These are phyloP conservation scores for Caenorhabditis sp. DNA, from an alignment of 2,888 invertebrate genomes.

Conservation along the genomic window DNA sequence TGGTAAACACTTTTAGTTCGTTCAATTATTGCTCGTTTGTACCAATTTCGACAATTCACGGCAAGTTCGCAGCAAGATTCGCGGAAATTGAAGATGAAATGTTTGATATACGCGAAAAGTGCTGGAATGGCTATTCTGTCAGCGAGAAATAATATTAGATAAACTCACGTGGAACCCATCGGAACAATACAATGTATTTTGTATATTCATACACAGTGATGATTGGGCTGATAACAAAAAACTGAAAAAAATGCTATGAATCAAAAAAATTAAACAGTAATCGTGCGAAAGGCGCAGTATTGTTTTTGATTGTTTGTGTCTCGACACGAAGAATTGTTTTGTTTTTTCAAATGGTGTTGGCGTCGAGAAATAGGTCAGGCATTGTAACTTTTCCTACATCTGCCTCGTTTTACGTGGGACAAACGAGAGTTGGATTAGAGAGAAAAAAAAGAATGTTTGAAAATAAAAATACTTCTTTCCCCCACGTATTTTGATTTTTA, in stretches of 20 bases:
- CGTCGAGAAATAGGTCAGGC: too few species aligned
- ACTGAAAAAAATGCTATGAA: conserved; percentile 28
- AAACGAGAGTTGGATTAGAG: too few species aligned
- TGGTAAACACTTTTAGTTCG: conserved; percentile 7
- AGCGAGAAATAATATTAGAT: not conserved
- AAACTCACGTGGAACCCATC: conserved; percentile 64
- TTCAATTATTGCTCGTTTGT: conserved; percentile 32
- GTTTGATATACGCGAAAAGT: conserved; percentile 24
- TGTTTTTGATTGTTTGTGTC: too few species aligned
- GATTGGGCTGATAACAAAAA: conserved; percentile 51
- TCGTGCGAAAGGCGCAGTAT: too few species aligned
- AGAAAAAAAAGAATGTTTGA: too few species aligned
- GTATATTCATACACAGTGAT: conserved; percentile 49
- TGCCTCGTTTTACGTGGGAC: too few species aligned
- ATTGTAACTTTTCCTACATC: too few species aligned
- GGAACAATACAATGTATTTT: conserved; percentile 61
- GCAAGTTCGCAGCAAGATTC: conserved; percentile 21
- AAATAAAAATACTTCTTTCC: not conserved
- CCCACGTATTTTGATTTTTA: not conserved
- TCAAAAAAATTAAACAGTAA: too few species aligned
- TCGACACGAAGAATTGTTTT: too few species aligned
- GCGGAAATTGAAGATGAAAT: conserved; percentile 37
- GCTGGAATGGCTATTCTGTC: conserved; percentile 18
- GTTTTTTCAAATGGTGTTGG: too few species aligned
- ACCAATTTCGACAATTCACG: conserved; percentile 3